Conservation (phyloP, 2,888 invertebrate species). For the Mythimna ferrago region DNA sequence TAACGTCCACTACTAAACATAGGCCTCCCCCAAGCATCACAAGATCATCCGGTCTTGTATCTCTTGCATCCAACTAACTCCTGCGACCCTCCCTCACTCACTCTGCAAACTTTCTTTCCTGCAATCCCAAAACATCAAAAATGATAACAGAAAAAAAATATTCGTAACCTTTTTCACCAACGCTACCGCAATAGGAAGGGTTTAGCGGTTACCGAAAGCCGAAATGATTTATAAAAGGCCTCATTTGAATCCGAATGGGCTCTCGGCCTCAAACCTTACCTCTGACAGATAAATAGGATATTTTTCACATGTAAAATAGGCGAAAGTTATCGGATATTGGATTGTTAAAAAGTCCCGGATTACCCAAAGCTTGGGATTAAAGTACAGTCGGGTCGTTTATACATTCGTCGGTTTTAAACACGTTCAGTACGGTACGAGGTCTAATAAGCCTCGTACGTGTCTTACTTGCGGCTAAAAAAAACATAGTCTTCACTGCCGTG, state of each 20-base stretch:
- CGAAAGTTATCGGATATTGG: conserved; percentile 56
- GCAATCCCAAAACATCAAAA: neutral
- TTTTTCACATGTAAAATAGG: conserved; percentile 65
- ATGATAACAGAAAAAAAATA: conserved; percentile 3
- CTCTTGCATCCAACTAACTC: neutral
- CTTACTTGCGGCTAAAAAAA: no score
- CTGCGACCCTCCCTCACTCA: no score
- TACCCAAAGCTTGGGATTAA: conserved; percentile 37
- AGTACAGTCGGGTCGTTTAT: conserved; percentile 6
- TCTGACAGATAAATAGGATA: conserved; percentile 64
- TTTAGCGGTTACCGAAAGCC: conserved; percentile 79
- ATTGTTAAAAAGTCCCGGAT: conserved; percentile 54
- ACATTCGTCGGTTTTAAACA: neutral
- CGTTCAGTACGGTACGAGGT: no score
- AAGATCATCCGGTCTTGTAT: no score
- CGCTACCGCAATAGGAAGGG: conserved; percentile 72
- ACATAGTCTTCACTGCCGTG: no score
- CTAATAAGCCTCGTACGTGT: no score
- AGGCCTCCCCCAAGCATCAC: no score
- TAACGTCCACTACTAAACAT: no score
- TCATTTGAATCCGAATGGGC: conserved; percentile 87
- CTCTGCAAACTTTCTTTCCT: no score
- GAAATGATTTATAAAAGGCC: conserved; percentile 88
- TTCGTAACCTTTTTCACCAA: conserved; percentile 43
- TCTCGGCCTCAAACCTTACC: conserved; percentile 69